Conservation (phyloP, 2,888 invertebrate genomes). For the Spodoptera littoralis region DNA sequence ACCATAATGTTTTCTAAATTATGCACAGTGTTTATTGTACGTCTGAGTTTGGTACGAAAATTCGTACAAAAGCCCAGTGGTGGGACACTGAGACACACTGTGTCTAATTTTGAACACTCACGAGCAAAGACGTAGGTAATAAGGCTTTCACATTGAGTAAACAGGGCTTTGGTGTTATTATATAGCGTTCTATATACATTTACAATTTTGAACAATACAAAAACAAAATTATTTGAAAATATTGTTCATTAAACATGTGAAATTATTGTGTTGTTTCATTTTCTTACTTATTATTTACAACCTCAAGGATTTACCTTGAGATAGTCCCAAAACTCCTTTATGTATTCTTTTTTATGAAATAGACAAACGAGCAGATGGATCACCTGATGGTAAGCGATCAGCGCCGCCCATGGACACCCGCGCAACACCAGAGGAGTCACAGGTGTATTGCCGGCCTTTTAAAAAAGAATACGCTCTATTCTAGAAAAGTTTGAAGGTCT, state of each 20-base stretch:
- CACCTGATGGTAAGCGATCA: no score
- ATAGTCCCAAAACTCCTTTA: no score
- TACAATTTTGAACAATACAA: conserved; percentile 86
- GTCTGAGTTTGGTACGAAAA: conserved; percentile 25
- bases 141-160: conserved; percentile 85
- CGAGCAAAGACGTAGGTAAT: conserved; percentile 70
- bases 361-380: no score
- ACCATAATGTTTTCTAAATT: conserved; percentile 53
- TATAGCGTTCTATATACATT: conserved; percentile 85
- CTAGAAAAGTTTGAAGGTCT: no score
- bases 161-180: conserved; percentile 87
- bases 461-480: no score
- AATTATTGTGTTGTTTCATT: conserved; percentile 72
- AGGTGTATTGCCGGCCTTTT: no score
- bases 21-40: conserved; percentile 46
- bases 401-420: no score
- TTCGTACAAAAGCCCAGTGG: conserved; percentile 20
- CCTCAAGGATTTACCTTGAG: neutral
- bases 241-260: conserved; percentile 88
- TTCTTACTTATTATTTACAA: neutral
- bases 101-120: conserved; percentile 60
- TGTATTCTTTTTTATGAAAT: no score
- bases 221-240: conserved; percentile 82
- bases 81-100: conserved; percentile 42
- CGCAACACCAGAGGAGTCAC: no score